Percentiles rank a stretch among this genome's conserved stretches.
Evolutionary conservation across 2,113 vertebrate species (phyloP).

Genomic region (Gambusia affinis): DNA sequence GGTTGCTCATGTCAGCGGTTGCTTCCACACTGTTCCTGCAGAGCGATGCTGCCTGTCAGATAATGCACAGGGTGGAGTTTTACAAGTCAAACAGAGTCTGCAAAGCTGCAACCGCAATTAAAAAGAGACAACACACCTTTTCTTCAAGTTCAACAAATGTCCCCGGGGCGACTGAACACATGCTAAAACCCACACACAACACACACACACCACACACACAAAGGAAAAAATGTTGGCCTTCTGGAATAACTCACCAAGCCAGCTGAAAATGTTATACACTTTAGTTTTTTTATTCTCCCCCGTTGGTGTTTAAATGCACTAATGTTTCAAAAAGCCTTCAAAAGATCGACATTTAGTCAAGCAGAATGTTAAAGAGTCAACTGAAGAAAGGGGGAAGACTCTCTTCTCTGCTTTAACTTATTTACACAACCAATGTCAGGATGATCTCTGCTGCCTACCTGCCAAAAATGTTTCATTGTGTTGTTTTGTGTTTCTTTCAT

Average conservation of each 20-base stretch:
- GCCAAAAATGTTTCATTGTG: not conserved
- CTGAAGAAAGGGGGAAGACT: not conserved
- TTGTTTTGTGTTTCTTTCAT: not conserved
- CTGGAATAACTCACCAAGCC: not conserved
- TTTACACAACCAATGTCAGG: slow-evolving; percentile 23
- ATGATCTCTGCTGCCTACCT: not conserved
- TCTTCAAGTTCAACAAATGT: not conserved
- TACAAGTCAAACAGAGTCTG: not conserved
- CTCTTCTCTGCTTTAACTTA: slow-evolving; percentile 9
- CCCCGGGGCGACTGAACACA: not conserved
- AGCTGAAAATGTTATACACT: not conserved
- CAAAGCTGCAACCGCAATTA: not conserved
- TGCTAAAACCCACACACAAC: not conserved
- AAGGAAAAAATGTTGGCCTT: not conserved
- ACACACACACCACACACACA: too few relatives aligned
- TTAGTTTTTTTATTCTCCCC: not conserved
- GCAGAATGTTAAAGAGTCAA: not conserved
- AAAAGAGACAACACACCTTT: not conserved
- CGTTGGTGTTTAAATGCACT: too few relatives aligned
- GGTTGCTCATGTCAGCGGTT: slow-evolving; percentile 17
- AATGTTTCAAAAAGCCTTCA: not conserved
- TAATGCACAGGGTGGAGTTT: slow-evolving; percentile 25
- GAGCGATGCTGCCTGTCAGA: slow-evolving; percentile 31
- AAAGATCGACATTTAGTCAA: not conserved
- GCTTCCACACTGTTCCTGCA: slow-evolving; percentile 9